A percentile compares a stretch with the other conserved stretches of the same genome.
Conservation (phyloP, 1,140 invertebrate species). For the Zaprionus taronus region DNA sequence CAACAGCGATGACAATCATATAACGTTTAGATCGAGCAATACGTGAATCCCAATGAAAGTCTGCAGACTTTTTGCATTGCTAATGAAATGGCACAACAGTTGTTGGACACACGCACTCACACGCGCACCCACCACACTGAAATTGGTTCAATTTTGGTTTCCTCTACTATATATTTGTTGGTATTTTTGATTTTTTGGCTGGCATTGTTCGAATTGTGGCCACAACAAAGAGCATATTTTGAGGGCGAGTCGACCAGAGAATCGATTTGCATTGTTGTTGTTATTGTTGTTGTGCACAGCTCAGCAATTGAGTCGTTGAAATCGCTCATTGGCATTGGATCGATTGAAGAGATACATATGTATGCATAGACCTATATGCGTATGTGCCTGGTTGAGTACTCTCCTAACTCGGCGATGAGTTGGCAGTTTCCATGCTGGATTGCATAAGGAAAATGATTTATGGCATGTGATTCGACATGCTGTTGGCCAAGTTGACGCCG, state of each 20-base stretch:
- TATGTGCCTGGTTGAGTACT: slow-evolving; percentile 25
- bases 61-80: slow-evolving; percentile 68
- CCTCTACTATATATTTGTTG: background rate
- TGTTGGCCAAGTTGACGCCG: slow-evolving; percentile 43
- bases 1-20: slow-evolving; percentile 45
- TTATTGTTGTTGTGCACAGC: slow-evolving; percentile 7
- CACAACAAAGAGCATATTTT: slow-evolving; percentile 52
- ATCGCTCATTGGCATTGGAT: slow-evolving; percentile 39
- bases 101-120: slow-evolving; percentile 24
- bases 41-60: slow-evolving; percentile 65
- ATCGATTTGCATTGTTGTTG: slow-evolving; percentile 78
- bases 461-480: slow-evolving; percentile 63
- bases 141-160: slow-evolving; percentile 42
- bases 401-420: slow-evolving; percentile 38
- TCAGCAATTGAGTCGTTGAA: slow-evolving; percentile 72
- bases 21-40: slow-evolving; percentile 56
- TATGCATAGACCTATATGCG: background rate
- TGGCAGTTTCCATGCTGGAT: slow-evolving; percentile 53
- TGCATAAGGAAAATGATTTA: slow-evolving; percentile 81
- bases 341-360: slow-evolving; percentile 40
- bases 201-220: slow-evolving; percentile 62
- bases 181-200: slow-evolving; percentile 1
- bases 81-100: slow-evolving; percentile 73
- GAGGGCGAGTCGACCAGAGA: slow-evolving; percentile 58
- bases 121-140: slow-evolving; percentile 4